A percentile compares a stretch with the other conserved stretches of the same genome.
Conservation (phyloP, 1,140 invertebrate species). For the Pinna nobilis region DNA sequence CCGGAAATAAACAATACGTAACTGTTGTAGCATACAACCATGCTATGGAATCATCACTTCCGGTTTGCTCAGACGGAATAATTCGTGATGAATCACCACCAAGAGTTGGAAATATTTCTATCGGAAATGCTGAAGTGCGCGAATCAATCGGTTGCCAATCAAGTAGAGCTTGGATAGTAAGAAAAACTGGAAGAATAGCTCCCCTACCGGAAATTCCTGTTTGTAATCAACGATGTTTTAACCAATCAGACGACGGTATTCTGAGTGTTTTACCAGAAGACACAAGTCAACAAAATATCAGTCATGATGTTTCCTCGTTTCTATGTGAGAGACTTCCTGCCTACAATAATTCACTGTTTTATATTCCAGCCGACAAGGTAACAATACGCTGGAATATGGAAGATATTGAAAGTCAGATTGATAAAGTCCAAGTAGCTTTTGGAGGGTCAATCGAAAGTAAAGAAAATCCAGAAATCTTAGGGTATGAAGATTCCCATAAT, state of each 20-base stretch:
- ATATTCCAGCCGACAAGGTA: background rate
- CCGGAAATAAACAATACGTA: background rate
- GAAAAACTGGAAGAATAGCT: background rate
- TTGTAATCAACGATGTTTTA: too few relatives aligned
- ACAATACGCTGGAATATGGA: conserved; percentile 5
- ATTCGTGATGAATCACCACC: background rate
- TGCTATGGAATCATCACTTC: conserved; percentile 31
- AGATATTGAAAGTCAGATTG: conserved; percentile 32
- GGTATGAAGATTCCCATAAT: conserved; percentile 27
- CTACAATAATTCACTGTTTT: background rate
- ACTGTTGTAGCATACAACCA: too few relatives aligned
- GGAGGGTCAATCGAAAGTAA: background rate
- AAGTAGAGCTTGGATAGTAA: background rate
- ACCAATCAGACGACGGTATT: too few relatives aligned
- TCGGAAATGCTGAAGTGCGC: background rate
- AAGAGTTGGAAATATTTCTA: conserved; percentile 10
- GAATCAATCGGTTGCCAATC: background rate
- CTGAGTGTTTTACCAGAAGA: too few relatives aligned
- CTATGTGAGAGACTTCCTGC: background rate
- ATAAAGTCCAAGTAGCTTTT: conserved; percentile 23
- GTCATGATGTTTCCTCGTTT: background rate
- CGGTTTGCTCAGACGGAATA: conserved; percentile 30
- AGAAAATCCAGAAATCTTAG: conserved; percentile 26
- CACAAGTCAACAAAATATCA: too few relatives aligned
- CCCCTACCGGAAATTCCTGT: too few relatives aligned